Evolutionary conservation across 2,797 vertebrate genomes (phyloP).

Genomic region (Gymnothorax javanicus): DNA sequence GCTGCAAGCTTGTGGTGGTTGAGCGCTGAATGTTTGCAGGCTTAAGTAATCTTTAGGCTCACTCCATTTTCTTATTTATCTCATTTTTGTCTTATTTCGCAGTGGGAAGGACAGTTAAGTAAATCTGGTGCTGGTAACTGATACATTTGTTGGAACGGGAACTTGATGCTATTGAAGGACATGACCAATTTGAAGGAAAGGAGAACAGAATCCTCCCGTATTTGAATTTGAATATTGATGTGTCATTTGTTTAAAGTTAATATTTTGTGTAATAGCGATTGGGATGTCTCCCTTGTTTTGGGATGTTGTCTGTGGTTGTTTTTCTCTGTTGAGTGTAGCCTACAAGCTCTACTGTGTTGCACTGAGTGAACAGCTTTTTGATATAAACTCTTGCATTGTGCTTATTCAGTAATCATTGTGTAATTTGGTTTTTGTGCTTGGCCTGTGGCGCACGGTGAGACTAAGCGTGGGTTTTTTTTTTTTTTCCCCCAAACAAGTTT

Average conservation of each 20-base stretch:
- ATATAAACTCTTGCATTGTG: too few species aligned
- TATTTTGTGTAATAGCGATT: neutral
- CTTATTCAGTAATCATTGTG: neutral
- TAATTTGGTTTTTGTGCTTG: neutral
- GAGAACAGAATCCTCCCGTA: neutral
- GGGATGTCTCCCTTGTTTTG: neutral
- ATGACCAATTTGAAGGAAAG: neutral
- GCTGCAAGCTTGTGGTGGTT: neutral
- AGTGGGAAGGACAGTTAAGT: neutral
- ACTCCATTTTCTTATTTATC: neutral
- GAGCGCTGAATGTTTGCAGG: neutral
- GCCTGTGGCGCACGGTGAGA: neutral
- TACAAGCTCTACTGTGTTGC: neutral
- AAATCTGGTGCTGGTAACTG: neutral
- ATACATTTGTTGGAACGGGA: neutral
- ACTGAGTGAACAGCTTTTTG: neutral
- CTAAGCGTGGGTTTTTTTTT: neutral
- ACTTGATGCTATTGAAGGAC: neutral
- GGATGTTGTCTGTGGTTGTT: neutral
- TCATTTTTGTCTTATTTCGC: neutral
- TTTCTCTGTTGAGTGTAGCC: neutral
- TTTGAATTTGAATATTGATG: neutral
- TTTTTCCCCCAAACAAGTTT: too few species aligned
- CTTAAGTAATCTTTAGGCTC: neutral
- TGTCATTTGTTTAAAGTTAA: neutral